Base-by-base conservation (phyloP, 2,888 invertebrate genomes). In the Xestia c-nigrum region DNA sequence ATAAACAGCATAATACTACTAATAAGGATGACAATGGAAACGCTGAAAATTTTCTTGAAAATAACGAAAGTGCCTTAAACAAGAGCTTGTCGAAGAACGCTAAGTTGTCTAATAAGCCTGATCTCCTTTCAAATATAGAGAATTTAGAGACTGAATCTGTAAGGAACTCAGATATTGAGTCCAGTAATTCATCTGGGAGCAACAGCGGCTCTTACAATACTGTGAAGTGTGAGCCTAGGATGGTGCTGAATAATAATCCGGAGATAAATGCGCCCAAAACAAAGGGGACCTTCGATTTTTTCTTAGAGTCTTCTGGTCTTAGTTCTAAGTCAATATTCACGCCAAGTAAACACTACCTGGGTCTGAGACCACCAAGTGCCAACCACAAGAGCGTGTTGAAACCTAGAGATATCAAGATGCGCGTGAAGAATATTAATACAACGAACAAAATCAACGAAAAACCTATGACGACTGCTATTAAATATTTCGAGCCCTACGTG, bases 241-340 rank as follows among this genome's bases (percentile, higher is more conserved):
- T 95, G 93, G 93, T 95, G 73, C 89, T 93, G 61, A 92, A 93
- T 85, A 91, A 93, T 80, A 91, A 91, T 57, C 88, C 90, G 38
- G 94, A 94, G 77, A 85, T 90, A 40, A 93, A 90, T 84, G 94
- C 88, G 78, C 92, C 94, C 71, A 96, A 96, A 88, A 96, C 94
- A 88, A 97, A 91, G 92, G 95, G 96, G 55, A 93, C 97, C 38
- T 98, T 98, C 89, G 98, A 98, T 93, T 97, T 98, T 92, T 98
- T 98, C 91, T 94, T 98, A 71, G 98, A 98, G 93, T 97, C 98
- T 38, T 98, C 98, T 72, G 98, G 98, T 74, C 97, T 98, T 80
- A 98, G 98, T 94, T 98, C 98, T 84, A 98, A 98, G 94, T 98
- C 98, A 65, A 98, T 98, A 89, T 96, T 98, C 88, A 97, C 98